These are phyloP conservation scores for Palythoa caribaeorum DNA, from an alignment of 92 coral and sea anemone species.

Conservation along the genomic window DNA sequence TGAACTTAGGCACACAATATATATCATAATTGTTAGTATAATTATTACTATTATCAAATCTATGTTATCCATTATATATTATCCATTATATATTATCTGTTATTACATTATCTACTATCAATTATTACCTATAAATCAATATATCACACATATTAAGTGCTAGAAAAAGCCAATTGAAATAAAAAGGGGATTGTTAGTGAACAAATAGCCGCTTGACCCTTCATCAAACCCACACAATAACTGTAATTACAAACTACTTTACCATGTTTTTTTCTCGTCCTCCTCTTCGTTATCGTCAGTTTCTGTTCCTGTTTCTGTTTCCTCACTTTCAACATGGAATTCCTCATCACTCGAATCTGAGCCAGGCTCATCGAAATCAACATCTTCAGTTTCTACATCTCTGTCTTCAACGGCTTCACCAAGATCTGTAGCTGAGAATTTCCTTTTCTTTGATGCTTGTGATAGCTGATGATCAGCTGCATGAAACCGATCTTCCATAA, in stretches of 20 bases:
- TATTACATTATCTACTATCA: too few species aligned
- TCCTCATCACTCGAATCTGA: not conserved
- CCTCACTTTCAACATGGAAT: not conserved
- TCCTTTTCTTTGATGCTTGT: not conserved
- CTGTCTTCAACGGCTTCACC: not conserved
- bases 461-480: not conserved
- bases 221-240: too few species aligned
- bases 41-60: too few species aligned
- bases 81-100: too few species aligned
- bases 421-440: not conserved
- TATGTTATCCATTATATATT: too few species aligned
- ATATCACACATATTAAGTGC: too few species aligned
- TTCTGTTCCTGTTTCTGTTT: slow-evolving; percentile 11
- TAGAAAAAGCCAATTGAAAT: not conserved
- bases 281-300: not conserved
- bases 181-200: not conserved
- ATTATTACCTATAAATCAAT: too few species aligned
- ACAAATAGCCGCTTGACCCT: too few species aligned
- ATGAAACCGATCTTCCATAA: not conserved
- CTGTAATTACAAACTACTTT: not conserved
- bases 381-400: not conserved
- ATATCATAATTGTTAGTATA: too few species aligned
- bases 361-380: not conserved
- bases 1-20: too few species aligned
- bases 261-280: not conserved